phyloP scores from a whole-genome alignment of 2,888 invertebrate species.

The Drosophila algonquin region DNA sequence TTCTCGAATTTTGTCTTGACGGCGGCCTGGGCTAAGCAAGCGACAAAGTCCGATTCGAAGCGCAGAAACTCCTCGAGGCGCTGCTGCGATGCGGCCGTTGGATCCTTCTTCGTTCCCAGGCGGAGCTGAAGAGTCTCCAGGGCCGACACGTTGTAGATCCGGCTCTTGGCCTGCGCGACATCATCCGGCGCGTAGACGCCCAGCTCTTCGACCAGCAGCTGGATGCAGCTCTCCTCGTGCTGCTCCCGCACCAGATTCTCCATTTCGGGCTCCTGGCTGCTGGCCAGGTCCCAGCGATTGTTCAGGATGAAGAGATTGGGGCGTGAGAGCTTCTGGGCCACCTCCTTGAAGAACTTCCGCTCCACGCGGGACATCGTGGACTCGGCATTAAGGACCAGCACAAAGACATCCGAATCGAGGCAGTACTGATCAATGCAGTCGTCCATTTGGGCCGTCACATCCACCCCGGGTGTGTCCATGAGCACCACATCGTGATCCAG shows the following conservation, averaged over 20 bases:
- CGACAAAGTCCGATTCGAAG: slow-evolving; percentile 99
- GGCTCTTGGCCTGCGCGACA: slow-evolving; percentile 89
- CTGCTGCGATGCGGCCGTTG: slow-evolving; percentile 89
- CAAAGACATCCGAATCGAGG: slow-evolving; percentile 99
- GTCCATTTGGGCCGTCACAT: slow-evolving; percentile 98
- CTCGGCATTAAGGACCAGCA: slow-evolving; percentile 99
- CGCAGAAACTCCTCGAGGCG: slow-evolving; percentile 98
- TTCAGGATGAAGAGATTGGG: slow-evolving; percentile 99
- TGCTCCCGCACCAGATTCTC: slow-evolving; percentile 91
- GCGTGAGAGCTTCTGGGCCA: slow-evolving; percentile 96
- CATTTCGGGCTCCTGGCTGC: slow-evolving; percentile 93
- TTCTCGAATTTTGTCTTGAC: slow-evolving; percentile 99
- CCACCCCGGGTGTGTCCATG: slow-evolving; percentile 99
- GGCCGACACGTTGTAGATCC: slow-evolving; percentile 99
- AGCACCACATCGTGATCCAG: slow-evolving; percentile 98
- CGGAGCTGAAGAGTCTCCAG: slow-evolving; percentile 90
- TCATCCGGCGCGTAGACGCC: slow-evolving; percentile 92
- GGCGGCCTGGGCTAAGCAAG: slow-evolving; percentile 98
- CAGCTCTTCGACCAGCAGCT: slow-evolving; percentile 96
- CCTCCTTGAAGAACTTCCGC: slow-evolving; percentile 99
- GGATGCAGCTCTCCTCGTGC: slow-evolving; percentile 96
- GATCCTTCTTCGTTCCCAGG: slow-evolving; percentile 13
- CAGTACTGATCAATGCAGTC: slow-evolving; percentile 99
- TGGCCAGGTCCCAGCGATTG: slow-evolving; percentile 99
- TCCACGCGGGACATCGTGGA: slow-evolving; percentile 99